Conservation (phyloP, 1,140 invertebrate genomes). For the Anastrepha ludens region DNA sequence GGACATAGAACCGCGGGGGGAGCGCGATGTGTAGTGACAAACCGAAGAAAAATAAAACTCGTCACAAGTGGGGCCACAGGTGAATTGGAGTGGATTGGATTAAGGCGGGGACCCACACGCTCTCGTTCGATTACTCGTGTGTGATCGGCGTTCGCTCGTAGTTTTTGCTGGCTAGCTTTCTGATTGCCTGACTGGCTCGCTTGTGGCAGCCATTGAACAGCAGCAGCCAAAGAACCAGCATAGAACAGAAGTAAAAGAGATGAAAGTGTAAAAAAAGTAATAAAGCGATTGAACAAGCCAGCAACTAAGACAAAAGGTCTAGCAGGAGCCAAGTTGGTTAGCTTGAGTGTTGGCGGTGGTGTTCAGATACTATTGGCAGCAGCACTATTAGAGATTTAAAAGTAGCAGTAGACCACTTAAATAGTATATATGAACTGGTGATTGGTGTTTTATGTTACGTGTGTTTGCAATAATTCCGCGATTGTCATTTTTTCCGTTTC, state of each 20-base stretch:
- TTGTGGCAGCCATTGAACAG: slow-evolving; percentile 11
- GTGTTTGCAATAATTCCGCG: not conserved
- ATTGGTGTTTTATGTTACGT: not conserved
- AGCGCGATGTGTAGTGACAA: slow-evolving; percentile 7
- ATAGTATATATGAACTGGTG: not conserved
- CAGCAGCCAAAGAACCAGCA: slow-evolving; percentile 14
- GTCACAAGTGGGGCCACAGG: slow-evolving; percentile 63
- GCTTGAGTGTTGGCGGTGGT: not conserved
- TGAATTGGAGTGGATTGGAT: slow-evolving; percentile 66
- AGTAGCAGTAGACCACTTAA: slow-evolving; percentile 14
- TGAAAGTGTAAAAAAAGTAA: slow-evolving; percentile 28
- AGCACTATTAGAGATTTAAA: slow-evolving; percentile 1
- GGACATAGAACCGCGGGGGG: not conserved
- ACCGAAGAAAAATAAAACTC: slow-evolving; percentile 61
- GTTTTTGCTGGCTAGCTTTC: not conserved
- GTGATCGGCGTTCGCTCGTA: slow-evolving; percentile 15
- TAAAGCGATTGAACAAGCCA: not conserved
- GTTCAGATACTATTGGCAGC: not conserved
- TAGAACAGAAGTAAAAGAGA: slow-evolving; percentile 29
- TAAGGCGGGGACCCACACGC: slow-evolving; percentile 37
- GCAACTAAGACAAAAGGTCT: slow-evolving; percentile 35
- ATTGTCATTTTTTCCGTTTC: slow-evolving; percentile 29
- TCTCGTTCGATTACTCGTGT: slow-evolving; percentile 34
- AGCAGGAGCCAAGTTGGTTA: slow-evolving; percentile 20
- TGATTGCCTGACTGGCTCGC: not conserved